A percentile compares a stretch with the other conserved stretches of the same genome.
phyloP scores from a whole-genome alignment of 2,113 vertebrate species.

The Myiagra hebetior region DNA sequence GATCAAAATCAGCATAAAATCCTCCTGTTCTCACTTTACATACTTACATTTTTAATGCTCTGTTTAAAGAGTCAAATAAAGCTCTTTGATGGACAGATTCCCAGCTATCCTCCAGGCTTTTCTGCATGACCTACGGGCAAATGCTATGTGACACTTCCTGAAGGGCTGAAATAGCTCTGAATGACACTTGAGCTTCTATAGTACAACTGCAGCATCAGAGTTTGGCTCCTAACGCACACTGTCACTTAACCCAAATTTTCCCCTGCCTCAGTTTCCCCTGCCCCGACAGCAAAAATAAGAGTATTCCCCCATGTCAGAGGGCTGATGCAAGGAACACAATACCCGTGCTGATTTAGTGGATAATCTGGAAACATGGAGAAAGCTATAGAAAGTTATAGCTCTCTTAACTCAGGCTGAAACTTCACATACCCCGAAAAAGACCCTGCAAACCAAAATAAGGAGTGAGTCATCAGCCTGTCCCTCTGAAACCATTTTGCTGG shows the following conservation, averaged over 20 bases:
- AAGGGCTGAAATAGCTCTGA: conserved; percentile 12
- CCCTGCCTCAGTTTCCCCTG: not conserved
- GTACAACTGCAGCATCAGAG: not conserved
- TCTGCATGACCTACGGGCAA: not conserved
- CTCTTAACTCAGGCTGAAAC: not conserved
- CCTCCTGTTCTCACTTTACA: not conserved
- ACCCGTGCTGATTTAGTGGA: not conserved
- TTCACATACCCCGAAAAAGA: not conserved
- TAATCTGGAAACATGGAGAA: not conserved
- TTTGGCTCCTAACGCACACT: not conserved
- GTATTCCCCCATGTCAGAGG: not conserved
- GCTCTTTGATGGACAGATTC: not conserved
- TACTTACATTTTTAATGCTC: not conserved
- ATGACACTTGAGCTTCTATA: not conserved
- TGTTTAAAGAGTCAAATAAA: not conserved
- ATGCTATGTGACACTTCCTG: conserved; percentile 8
- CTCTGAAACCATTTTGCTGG: not conserved
- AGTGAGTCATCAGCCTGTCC: not conserved
- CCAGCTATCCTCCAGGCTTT: not conserved
- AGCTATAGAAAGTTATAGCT: not conserved
- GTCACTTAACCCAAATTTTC: not conserved
- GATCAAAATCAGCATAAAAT: not conserved
- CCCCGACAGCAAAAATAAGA: not conserved
- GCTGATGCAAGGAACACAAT: not conserved
- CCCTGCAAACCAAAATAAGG: not conserved